Evolutionary conservation across 35 echinoderm and acorn worm genomes (phyloP).

Genomic region (Anneissia japonica): DNA sequence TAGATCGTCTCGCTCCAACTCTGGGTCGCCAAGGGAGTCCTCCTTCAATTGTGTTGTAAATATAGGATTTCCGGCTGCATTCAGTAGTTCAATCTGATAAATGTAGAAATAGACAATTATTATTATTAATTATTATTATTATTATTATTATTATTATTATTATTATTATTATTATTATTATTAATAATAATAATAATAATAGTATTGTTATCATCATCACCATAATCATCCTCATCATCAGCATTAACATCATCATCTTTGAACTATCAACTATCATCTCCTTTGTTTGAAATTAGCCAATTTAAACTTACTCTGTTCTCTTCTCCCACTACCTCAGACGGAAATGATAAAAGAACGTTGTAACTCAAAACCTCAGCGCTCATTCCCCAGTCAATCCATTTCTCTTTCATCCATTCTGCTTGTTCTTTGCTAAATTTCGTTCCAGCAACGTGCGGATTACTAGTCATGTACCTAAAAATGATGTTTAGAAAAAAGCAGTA

Average conservation of each 20-base stretch:
- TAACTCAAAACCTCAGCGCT: constrained; percentile 44
- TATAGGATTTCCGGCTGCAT: not conserved
- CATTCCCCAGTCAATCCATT: constrained; percentile 46
- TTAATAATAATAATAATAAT: too few relatives aligned
- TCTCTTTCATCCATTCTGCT: constrained; percentile 47
- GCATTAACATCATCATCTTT: too few relatives aligned
- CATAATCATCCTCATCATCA: too few relatives aligned
- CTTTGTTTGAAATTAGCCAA: too few relatives aligned
- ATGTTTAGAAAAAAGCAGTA: too few relatives aligned
- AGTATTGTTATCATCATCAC: too few relatives aligned
- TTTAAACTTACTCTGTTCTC: constrained; percentile 55
- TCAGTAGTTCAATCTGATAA: constrained; percentile 61
- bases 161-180: too few relatives aligned
- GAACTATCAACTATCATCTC: too few relatives aligned
- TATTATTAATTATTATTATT: too few relatives aligned
- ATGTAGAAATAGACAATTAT: too few relatives aligned
- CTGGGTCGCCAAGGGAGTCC: constrained; percentile 44
- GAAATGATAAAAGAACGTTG: constrained; percentile 69
- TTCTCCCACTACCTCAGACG: constrained; percentile 51
- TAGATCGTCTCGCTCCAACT: constrained; percentile 16
- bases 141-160: too few relatives aligned
- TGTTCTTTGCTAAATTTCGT: constrained; percentile 22
- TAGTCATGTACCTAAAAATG: constrained; percentile 52
- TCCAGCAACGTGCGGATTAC: constrained; percentile 75
- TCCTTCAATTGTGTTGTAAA: constrained; percentile 59